Conservation (phyloP, 2,113 vertebrate genomes). For the Falco punctatus region DNA sequence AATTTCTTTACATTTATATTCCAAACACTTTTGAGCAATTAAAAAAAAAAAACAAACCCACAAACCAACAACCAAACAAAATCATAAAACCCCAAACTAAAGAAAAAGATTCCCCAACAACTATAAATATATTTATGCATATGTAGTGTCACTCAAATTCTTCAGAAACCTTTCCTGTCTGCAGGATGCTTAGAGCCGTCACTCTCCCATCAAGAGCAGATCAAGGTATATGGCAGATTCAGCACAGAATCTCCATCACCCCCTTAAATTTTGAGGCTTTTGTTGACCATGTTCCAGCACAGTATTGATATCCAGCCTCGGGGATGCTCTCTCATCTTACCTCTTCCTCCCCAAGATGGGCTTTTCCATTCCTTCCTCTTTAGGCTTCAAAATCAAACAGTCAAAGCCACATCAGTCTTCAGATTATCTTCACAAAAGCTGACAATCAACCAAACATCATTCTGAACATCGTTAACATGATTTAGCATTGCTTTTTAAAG, state of each 20-base stretch:
- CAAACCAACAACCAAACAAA: background rate
- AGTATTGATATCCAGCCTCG: background rate
- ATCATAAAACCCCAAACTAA: background rate
- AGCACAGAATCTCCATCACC: background rate
- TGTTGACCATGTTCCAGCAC: background rate
- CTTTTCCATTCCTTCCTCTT: background rate
- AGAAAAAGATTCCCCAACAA: rapidly evolving
- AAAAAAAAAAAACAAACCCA: background rate
- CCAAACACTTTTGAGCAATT: background rate
- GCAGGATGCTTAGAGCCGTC: background rate
- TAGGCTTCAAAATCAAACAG: background rate
- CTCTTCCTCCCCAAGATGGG: background rate
- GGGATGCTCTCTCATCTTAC: background rate
- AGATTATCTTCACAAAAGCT: background rate
- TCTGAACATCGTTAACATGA: background rate
- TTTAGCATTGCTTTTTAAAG: background rate
- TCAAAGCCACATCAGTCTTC: background rate
- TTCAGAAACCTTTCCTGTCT: background rate
- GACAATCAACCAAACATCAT: background rate
- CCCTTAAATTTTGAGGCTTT: background rate
- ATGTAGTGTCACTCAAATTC: rapidly evolving
- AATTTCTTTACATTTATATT: background rate
- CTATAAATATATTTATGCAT: rapidly evolving
- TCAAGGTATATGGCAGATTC: background rate
- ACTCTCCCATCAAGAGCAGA: background rate